Conservation (phyloP, 2,888 invertebrate genomes). For the Sipha maydis region DNA sequence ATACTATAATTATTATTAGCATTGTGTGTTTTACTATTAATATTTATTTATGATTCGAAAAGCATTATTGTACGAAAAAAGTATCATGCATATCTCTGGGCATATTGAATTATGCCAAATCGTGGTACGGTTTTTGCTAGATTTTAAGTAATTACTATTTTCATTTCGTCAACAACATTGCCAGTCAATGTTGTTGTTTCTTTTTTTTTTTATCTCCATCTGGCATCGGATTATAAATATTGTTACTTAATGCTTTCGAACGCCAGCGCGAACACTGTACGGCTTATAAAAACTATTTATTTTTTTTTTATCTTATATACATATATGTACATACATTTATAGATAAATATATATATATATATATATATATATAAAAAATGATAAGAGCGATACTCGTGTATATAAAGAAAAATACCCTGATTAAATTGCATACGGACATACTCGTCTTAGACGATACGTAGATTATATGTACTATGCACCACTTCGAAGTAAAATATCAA, state of each 20-base stretch:
- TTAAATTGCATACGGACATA: no score
- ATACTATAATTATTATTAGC: not conserved
- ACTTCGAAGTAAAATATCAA: no score
- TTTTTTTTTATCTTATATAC: no score
- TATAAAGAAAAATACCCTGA: no score
- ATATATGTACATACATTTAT: no score
- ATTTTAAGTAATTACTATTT: conserved; percentile 22
- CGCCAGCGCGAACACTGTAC: no score
- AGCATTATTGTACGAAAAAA: not conserved
- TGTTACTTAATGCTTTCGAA: not conserved
- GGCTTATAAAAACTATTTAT: no score
- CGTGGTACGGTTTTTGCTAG: not conserved
- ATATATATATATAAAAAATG: no score
- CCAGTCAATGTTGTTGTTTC: not conserved
- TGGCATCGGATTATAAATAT: not conserved
- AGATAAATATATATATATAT: no score
- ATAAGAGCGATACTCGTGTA: no score
- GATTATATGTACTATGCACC: no score
- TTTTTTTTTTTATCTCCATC: not conserved
- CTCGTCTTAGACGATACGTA: no score
- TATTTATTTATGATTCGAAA: conserved; percentile 23
- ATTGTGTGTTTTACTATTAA: conserved; percentile 29
- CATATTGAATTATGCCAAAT: not conserved
- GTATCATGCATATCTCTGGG: not conserved
- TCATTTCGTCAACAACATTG: not conserved